Conservation (phyloP, 2,797 vertebrate species). For the Dromococcyx pavoninus region DNA sequence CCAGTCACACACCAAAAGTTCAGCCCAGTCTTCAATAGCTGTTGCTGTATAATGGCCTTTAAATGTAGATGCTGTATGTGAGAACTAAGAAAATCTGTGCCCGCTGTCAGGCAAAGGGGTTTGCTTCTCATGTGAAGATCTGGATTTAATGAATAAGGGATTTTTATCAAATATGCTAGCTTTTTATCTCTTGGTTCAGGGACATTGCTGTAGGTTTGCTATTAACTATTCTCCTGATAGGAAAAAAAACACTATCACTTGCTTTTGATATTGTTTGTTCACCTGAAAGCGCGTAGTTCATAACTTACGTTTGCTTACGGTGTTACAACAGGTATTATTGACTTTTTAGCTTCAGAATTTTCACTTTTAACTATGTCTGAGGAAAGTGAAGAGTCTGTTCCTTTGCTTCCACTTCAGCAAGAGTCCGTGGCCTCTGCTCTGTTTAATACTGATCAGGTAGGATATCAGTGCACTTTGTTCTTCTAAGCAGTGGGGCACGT, state of each 20-base stretch:
- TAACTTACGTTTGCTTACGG: conserved; percentile 57
- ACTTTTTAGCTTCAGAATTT: conserved; percentile 69
- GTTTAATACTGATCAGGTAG: conserved; percentile 62
- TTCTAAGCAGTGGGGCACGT: conserved; percentile 36
- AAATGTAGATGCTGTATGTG: not conserved
- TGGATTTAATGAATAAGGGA: not conserved
- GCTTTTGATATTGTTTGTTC: conserved; percentile 51
- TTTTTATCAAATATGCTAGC: not conserved
- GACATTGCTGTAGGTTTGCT: conserved; percentile 49
- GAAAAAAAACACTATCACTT: not conserved
- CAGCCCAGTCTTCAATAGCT: not conserved
- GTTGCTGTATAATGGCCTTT: not conserved
- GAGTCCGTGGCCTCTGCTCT: conserved; percentile 59
- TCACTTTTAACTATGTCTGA: conserved; percentile 71
- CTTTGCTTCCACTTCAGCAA: conserved; percentile 69
- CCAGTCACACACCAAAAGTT: not conserved
- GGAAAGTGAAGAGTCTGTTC: conserved; percentile 68
- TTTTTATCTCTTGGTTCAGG: conserved; percentile 31
- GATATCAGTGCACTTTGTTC: conserved; percentile 57
- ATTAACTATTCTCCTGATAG: conserved; percentile 62
- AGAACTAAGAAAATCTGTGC: not conserved
- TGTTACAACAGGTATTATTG: conserved; percentile 64
- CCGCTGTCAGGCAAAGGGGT: not conserved
- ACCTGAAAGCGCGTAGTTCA: conserved; percentile 21
- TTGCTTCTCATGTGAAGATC: not conserved